phyloP scores from a whole-genome alignment of 2,113 vertebrate genomes.

The Poeciliopsis turrubarensis region DNA sequence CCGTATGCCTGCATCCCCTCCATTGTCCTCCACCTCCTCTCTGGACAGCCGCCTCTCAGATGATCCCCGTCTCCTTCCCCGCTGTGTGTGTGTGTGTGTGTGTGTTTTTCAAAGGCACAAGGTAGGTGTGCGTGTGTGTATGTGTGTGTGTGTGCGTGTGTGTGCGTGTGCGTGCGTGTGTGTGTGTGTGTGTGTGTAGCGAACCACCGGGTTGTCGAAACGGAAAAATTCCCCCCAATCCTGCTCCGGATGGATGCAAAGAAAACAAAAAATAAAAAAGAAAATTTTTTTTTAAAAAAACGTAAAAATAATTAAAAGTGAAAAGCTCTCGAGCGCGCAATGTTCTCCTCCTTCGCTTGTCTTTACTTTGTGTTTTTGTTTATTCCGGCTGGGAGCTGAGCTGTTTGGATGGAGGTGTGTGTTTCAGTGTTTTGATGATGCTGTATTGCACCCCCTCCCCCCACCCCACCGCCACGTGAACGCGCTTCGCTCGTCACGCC shows the following conservation, averaged over 20 bases:
- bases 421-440: constrained; percentile 38
- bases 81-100: constrained; percentile 11
- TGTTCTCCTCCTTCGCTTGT: not conserved
- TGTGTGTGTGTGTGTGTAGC: constrained; percentile 24
- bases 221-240: constrained; percentile 8
- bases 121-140: constrained; percentile 24
- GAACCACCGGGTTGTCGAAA: constrained; percentile 30
- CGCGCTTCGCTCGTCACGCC: constrained; percentile 61
- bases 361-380: not conserved
- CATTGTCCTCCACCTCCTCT: constrained; percentile 78
- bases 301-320: no score
- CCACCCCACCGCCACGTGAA: constrained; percentile 39
- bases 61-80: constrained; percentile 37
- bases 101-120: constrained; percentile 33
- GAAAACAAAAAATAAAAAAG: no score
- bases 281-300: no score
- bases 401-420: not conserved
- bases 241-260: constrained; percentile 19
- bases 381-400: constrained; percentile 14
- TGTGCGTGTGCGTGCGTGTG: no score
- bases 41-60: constrained; percentile 33
- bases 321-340: not conserved
- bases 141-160: not conserved
- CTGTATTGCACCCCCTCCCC: not conserved
- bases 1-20: constrained; percentile 91